A percentile compares a stretch with the other conserved stretches of the same genome.
Evolutionary conservation across 2,113 vertebrate genomes (phyloP).

Genomic region (Caloenas nicobarica): DNA sequence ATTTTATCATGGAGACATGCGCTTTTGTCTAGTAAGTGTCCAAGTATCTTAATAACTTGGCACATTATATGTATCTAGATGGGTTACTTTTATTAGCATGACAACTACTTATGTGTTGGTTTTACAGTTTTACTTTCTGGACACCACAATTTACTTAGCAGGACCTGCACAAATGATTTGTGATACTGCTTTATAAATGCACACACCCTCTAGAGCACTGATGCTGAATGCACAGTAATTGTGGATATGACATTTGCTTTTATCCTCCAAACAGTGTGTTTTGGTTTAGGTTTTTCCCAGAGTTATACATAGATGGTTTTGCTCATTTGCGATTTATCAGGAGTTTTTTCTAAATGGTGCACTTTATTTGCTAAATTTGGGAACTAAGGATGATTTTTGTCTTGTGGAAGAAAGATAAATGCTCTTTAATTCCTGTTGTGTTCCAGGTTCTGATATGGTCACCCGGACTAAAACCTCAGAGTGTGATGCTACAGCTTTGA

Average conservation of each 20-base stretch:
- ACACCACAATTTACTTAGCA: background rate
- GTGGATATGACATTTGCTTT: background rate
- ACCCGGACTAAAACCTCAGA: background rate
- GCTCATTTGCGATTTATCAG: background rate
- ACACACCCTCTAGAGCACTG: background rate
- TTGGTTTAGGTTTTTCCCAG: background rate
- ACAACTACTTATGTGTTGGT: background rate
- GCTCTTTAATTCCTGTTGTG: background rate
- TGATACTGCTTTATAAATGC: background rate
- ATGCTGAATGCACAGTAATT: background rate
- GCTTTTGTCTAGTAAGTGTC: background rate
- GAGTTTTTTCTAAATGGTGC: background rate
- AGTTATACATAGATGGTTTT: background rate
- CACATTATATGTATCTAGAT: background rate
- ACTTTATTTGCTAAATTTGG: background rate
- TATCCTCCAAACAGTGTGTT: background rate
- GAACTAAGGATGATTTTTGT: background rate
- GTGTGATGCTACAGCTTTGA: background rate
- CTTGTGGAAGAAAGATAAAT: background rate
- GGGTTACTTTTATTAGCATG: background rate
- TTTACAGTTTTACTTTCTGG: background rate
- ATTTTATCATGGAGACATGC: rapidly evolving
- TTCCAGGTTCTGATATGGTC: slow-evolving; percentile 48
- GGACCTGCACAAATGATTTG: background rate
- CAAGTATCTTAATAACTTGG: background rate